These are phyloP conservation scores for Drosophila neoperkinsi DNA, from an alignment of 2,888 invertebrate genomes.

Conservation along the genomic window DNA sequence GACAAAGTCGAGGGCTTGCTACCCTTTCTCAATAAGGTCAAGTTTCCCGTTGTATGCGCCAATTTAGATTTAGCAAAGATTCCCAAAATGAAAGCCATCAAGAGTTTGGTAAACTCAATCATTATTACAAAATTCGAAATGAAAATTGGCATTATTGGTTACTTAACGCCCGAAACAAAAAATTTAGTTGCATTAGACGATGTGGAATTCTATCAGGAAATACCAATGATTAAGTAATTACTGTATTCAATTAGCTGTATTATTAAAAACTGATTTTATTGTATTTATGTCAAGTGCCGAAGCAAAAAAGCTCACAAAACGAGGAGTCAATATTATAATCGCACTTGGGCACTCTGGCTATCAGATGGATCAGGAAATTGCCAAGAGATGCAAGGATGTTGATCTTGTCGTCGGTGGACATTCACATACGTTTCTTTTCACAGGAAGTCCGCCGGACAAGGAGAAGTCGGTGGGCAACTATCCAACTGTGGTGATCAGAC, in stretches of 20 bases:
- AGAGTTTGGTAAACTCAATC: slow-evolving; percentile 88
- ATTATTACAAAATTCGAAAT: slow-evolving; percentile 87
- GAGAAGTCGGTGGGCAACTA: slow-evolving; percentile 91
- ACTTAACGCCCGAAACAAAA: slow-evolving; percentile 91
- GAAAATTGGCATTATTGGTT: slow-evolving; percentile 92
- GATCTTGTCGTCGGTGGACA: slow-evolving; percentile 95
- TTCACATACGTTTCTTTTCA: slow-evolving; percentile 94
- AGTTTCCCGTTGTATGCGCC: slow-evolving; percentile 86
- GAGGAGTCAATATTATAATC: slow-evolving; percentile 91
- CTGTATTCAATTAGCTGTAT: neutral
- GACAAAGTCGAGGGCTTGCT: slow-evolving; percentile 12
- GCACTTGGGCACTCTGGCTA: slow-evolving; percentile 95
- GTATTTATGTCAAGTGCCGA: slow-evolving; percentile 84
- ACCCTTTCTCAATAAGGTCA: neutral
- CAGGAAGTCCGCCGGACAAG: slow-evolving; percentile 88
- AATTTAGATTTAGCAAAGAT: slow-evolving; percentile 87
- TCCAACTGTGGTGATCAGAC: slow-evolving; percentile 90
- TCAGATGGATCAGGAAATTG: slow-evolving; percentile 90
- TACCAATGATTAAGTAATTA: slow-evolving; percentile 86
- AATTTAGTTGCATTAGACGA: slow-evolving; percentile 86
- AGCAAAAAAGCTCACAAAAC: slow-evolving; percentile 86
- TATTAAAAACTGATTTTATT: neutral
- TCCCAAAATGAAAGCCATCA: slow-evolving; percentile 81
- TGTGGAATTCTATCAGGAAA: slow-evolving; percentile 88
- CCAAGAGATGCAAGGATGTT: slow-evolving; percentile 89